These are phyloP conservation scores for Drosophila imparisetae DNA, from an alignment of 2,888 invertebrate species.

Conservation along the genomic window DNA sequence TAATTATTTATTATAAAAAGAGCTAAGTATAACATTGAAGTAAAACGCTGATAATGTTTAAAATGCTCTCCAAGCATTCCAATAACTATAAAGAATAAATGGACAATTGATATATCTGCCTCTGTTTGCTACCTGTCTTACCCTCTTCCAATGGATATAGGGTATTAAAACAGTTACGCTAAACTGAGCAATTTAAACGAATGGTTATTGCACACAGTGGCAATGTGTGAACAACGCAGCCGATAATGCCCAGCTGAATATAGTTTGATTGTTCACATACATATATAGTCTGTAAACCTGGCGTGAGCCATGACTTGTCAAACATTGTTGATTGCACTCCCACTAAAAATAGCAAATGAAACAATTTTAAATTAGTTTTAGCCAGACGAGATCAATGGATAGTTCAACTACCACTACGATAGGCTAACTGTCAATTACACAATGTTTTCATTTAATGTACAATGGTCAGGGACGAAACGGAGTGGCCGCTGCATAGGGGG, in stretches of 20 bases:
- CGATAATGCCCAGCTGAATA: constrained; percentile 54
- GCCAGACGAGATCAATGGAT: constrained; percentile 40
- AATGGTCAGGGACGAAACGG: neutral
- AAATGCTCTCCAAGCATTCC: neutral
- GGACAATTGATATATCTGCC: neutral
- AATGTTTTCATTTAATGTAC: neutral
- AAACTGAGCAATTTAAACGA: neutral
- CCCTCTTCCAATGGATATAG: neutral
- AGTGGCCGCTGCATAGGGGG: neutral
- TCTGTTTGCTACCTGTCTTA: neutral
- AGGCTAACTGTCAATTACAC: constrained; percentile 48
- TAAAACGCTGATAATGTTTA: neutral
- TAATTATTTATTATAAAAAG: neutral
- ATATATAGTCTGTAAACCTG: constrained; percentile 46
- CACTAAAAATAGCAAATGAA: constrained; percentile 24
- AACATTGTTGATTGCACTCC: neutral
- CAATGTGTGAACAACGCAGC: constrained; percentile 32
- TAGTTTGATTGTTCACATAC: constrained; percentile 51
- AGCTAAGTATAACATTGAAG: neutral
- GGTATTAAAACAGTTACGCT: neutral
- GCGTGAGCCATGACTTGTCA: constrained; percentile 39
- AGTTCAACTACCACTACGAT: constrained; percentile 35
- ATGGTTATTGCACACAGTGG: constrained; percentile 3
- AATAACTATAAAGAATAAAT: neutral
- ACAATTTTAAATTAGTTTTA: constrained; percentile 15